Percentiles rank a stretch among this genome's conserved stretches.
Conservation (phyloP, 2,113 vertebrate genomes). For the Trinectes maculatus region DNA sequence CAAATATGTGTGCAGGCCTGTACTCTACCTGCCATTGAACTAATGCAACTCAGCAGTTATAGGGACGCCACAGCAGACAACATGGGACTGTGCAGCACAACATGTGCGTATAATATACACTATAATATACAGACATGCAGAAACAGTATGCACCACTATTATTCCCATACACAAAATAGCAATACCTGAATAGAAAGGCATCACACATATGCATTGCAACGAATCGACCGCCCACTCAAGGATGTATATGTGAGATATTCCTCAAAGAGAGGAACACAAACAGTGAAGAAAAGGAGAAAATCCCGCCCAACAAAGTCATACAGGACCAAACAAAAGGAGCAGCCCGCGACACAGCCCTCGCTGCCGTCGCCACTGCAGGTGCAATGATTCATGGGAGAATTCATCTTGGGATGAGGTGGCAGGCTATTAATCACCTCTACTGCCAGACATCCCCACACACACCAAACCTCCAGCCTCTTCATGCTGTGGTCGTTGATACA, state of each 20-base stretch:
- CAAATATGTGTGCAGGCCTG: slow-evolving; percentile 67
- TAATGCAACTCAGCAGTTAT: slow-evolving; percentile 70
- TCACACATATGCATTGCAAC: too few relatives aligned
- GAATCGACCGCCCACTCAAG: too few relatives aligned
- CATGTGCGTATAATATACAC: slow-evolving; percentile 15
- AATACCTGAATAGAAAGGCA: too few relatives aligned
- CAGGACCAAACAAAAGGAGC: slow-evolving; percentile 43
- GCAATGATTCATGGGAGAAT: slow-evolving; percentile 77
- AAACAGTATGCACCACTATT: neutral
- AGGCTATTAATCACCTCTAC: slow-evolving; percentile 72
- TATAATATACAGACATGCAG: neutral
- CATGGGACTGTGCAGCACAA: slow-evolving; percentile 50
- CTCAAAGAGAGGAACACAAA: neutral
- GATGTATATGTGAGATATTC: neutral
- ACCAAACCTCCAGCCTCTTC: slow-evolving; percentile 37
- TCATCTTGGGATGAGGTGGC: slow-evolving; percentile 64
- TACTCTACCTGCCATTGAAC: slow-evolving; percentile 67
- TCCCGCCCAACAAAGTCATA: slow-evolving; percentile 43
- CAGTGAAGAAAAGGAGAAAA: neutral
- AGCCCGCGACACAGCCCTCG: slow-evolving; percentile 58
- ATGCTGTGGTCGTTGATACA: slow-evolving; percentile 29
- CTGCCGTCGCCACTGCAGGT: slow-evolving; percentile 66
- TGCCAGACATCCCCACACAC: slow-evolving; percentile 56
- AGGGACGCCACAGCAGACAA: slow-evolving; percentile 55
- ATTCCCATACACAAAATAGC: too few relatives aligned